These are phyloP conservation scores for Zelostemma sp. DNA, from an alignment of 1,140 invertebrate genomes.

Conservation along the genomic window DNA sequence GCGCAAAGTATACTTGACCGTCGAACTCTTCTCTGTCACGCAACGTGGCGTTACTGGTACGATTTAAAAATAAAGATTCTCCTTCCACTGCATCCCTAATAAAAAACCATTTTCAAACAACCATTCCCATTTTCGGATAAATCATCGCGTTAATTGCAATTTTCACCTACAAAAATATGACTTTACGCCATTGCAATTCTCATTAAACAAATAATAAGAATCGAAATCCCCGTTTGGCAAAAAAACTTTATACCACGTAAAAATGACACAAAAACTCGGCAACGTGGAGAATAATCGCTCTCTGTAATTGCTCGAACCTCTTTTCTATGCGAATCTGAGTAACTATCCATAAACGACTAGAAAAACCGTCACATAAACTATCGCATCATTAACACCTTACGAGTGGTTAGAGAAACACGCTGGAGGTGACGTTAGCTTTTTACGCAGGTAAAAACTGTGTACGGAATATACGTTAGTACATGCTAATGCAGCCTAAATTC, in stretches of 20 bases:
- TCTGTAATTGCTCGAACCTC: too few relatives aligned
- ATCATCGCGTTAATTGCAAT: conserved; percentile 14
- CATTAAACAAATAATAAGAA: too few relatives aligned
- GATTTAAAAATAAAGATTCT: conserved; percentile 5
- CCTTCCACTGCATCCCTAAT: background rate
- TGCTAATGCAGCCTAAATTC: conserved; percentile 39
- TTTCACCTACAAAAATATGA: background rate
- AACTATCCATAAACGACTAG: too few relatives aligned
- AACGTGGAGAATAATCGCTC: too few relatives aligned
- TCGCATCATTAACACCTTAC: too few relatives aligned
- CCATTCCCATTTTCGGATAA: background rate
- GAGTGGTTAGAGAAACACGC: too few relatives aligned
- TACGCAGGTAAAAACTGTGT: conserved; percentile 29
- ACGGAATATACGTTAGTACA: conserved; percentile 36
- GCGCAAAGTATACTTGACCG: background rate
- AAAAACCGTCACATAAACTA: too few relatives aligned
- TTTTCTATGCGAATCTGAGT: too few relatives aligned
- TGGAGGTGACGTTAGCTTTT: background rate
- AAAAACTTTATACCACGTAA: too few relatives aligned
- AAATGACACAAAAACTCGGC: too few relatives aligned
- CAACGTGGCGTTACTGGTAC: conserved; percentile 21
- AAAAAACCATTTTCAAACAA: background rate
- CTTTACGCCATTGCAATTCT: background rate
- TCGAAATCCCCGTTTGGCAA: too few relatives aligned
- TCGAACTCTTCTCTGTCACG: conserved; percentile 19